A percentile compares a stretch with the other conserved stretches of the same genome.
Conservation (phyloP, 2,888 invertebrate species). For the Drosophila picticornis region DNA sequence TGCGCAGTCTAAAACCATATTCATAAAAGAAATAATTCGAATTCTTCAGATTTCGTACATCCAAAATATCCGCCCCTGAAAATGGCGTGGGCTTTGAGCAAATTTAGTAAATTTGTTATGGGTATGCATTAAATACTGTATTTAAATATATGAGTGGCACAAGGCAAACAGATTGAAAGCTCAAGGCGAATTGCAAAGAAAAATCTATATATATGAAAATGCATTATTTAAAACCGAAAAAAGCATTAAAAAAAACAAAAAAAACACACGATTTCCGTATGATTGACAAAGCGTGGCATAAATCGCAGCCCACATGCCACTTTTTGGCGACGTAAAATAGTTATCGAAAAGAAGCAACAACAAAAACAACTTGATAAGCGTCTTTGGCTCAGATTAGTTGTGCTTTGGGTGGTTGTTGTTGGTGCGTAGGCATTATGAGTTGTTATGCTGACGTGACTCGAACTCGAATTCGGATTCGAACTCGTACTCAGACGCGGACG, state of each 20-base stretch:
- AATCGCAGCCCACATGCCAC: slow-evolving; percentile 41
- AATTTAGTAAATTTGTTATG: not conserved
- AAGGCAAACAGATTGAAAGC: slow-evolving; percentile 26
- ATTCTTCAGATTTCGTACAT: not conserved
- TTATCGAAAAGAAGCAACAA: slow-evolving; percentile 7
- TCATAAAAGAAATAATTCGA: not conserved
- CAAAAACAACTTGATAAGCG: slow-evolving; percentile 65
- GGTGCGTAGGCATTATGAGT: slow-evolving; percentile 63
- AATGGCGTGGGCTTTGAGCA: slow-evolving; percentile 15
- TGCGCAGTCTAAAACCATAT: not conserved
- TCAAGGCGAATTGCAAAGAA: slow-evolving; percentile 32
- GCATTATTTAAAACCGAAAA: slow-evolving; percentile 5
- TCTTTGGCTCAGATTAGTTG: slow-evolving; percentile 45
- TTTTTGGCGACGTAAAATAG: slow-evolving; percentile 27
- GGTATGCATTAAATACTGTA: not conserved
- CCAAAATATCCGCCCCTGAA: slow-evolving; percentile 5
- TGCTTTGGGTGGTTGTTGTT: not conserved
- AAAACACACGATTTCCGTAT: slow-evolving; percentile 48
- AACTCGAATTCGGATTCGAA: slow-evolving; percentile 12
- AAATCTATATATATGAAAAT: slow-evolving; percentile 6
- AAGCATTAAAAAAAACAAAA: slow-evolving; percentile 5
- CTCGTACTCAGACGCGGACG: not conserved
- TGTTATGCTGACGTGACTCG: slow-evolving; percentile 46
- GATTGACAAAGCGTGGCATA: slow-evolving; percentile 56
- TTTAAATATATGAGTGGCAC: slow-evolving; percentile 11